Conservation (phyloP, 2,797 vertebrate genomes). For the Sylvilagus floridanus region DNA sequence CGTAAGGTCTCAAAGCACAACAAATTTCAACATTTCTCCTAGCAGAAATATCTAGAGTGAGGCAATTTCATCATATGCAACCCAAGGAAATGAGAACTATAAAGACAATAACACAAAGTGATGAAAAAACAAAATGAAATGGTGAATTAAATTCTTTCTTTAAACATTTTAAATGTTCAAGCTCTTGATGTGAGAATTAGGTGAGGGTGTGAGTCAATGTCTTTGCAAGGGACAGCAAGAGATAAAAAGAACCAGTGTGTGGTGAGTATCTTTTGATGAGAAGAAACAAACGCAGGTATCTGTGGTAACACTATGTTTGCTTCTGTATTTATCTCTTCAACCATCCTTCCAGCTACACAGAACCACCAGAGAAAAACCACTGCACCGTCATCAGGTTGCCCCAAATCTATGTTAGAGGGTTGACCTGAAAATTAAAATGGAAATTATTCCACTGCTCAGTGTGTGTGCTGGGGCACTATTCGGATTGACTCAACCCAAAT, state of each 20-base stretch:
- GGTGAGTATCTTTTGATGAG: constrained; percentile 61
- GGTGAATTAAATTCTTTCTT: background rate
- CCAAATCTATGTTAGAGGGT: constrained; percentile 54
- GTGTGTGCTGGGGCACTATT: too few relatives aligned
- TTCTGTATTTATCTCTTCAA: constrained; percentile 72
- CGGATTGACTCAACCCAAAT: background rate
- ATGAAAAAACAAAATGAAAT: background rate
- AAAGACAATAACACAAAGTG: constrained; percentile 21
- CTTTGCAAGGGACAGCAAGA: background rate
- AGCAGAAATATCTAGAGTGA: constrained; percentile 3
- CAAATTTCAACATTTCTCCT: constrained; percentile 60
- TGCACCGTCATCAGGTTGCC: constrained; percentile 41
- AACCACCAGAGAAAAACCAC: constrained; percentile 75
- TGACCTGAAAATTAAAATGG: constrained; percentile 78
- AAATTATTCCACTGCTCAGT: constrained; percentile 32
- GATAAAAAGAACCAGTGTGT: constrained; percentile 32
- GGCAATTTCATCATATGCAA: background rate
- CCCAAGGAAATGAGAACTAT: background rate
- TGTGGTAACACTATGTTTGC: constrained; percentile 68
- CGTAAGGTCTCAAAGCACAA: constrained; percentile 4
- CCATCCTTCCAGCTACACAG: constrained; percentile 50
- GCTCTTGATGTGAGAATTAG: constrained; percentile 58
- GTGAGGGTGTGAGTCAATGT: background rate
- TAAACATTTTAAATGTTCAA: background rate
- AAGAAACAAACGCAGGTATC: constrained; percentile 42